These are phyloP conservation scores for Amblyteles armatorius DNA, from an alignment of 2,888 invertebrate species.

Conservation along the genomic window DNA sequence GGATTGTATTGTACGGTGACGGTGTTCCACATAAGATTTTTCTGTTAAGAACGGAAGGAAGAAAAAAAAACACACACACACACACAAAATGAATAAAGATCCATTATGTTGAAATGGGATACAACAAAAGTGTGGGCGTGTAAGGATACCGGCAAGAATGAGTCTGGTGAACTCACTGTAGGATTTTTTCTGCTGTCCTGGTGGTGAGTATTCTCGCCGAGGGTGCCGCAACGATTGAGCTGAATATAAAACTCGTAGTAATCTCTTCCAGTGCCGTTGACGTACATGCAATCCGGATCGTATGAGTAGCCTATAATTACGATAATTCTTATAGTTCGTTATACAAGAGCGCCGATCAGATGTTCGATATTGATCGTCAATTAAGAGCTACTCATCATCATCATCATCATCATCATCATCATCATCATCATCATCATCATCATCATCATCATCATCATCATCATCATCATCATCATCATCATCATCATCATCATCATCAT, in stretches of 20 bases:
- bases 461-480: neutral
- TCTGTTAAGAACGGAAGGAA: constrained; percentile 85
- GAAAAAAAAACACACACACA: neutral
- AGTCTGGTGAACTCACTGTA: constrained; percentile 87
- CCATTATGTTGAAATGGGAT: neutral
- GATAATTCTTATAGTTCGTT: constrained; percentile 50
- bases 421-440: neutral
- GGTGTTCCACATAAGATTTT: constrained; percentile 98
- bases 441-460: too few species aligned
- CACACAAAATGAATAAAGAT: constrained; percentile 10
- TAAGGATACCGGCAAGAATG: neutral
- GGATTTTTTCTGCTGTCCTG: constrained; percentile 94
- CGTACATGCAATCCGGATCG: constrained; percentile 97
- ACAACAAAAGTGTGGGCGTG: constrained; percentile 3
- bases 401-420: neutral
- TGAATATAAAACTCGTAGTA: constrained; percentile 98
- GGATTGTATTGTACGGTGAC: constrained; percentile 97
- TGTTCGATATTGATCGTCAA: constrained; percentile 57
- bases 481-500: neutral
- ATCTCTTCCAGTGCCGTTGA: constrained; percentile 95
- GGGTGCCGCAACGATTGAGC: constrained; percentile 95
- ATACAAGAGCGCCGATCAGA: neutral
- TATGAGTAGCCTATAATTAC: constrained; percentile 93
- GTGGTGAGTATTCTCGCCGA: constrained; percentile 94
- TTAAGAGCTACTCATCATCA: too few species aligned